A percentile compares a stretch with the other conserved stretches of the same genome.
phyloP scores from a whole-genome alignment of 1,140 invertebrate species.

The Zaprionus vittiger region DNA sequence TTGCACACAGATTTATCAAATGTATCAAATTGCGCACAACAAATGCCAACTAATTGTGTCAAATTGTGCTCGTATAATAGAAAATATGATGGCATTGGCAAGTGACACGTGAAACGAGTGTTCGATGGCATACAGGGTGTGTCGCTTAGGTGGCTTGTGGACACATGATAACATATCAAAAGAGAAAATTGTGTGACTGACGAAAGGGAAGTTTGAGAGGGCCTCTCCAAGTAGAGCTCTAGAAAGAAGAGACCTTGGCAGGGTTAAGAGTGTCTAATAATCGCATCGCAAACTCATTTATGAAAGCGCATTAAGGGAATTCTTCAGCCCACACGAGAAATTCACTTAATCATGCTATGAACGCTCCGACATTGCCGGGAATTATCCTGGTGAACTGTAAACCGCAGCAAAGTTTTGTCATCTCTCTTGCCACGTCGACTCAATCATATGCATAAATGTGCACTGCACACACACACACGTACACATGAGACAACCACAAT shows the following conservation, averaged over 20 bases:
- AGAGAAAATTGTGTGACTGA: too few species aligned
- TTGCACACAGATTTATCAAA: slow-evolving; percentile 8
- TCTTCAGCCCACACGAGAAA: neutral
- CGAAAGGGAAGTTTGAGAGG: too few species aligned
- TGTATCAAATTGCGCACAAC: slow-evolving; percentile 16
- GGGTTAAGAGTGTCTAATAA: too few species aligned
- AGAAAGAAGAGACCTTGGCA: too few species aligned
- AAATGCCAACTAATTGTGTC: slow-evolving; percentile 12
- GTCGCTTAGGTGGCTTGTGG: neutral
- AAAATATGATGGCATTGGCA: neutral
- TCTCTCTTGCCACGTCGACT: slow-evolving; percentile 31
- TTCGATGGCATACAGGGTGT: neutral
- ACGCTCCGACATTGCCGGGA: neutral
- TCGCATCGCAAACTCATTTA: neutral
- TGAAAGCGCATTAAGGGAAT: neutral
- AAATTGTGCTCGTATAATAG: slow-evolving; percentile 3
- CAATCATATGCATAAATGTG: slow-evolving; percentile 77
- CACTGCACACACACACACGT: slow-evolving; percentile 38
- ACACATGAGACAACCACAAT: slow-evolving; percentile 20
- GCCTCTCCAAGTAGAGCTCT: too few species aligned
- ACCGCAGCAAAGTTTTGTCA: slow-evolving; percentile 21
- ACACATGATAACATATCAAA: neutral
- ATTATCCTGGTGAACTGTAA: neutral
- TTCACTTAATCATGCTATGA: slow-evolving; percentile 13
- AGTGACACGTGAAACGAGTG: neutral